These are phyloP conservation scores for Sminthurinus signatus DNA, from an alignment of 1,140 invertebrate species.

Conservation along the genomic window DNA sequence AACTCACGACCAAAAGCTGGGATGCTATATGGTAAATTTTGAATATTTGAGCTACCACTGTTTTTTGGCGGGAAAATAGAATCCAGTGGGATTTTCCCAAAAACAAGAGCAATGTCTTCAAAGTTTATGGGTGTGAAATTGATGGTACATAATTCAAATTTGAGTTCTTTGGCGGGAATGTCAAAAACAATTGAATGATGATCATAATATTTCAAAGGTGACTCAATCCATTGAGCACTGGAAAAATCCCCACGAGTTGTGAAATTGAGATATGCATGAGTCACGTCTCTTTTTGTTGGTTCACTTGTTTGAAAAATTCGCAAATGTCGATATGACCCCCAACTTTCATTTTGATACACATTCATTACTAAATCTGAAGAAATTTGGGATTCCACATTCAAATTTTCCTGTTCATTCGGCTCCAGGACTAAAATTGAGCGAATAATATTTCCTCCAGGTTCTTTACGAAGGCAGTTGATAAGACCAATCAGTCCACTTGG, in stretches of 20 bases:
- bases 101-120: no score
- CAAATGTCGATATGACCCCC: conserved; percentile 16
- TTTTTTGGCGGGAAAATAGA: no score
- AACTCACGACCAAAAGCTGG: conserved; percentile 90
- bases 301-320: not conserved
- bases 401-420: not conserved
- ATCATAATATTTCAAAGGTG: conserved; percentile 56
- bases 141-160: conserved; percentile 58
- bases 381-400: conserved; percentile 7
- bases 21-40: no score
- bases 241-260: conserved; percentile 82
- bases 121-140: conserved; percentile 83
- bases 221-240: conserved; percentile 90
- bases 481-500: not conserved
- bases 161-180: no score
- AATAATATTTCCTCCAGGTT: not conserved
- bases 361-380: conserved; percentile 36
- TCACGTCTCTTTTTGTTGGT: conserved; percentile 48
- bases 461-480: not conserved
- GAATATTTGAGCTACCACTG: no score
- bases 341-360: conserved; percentile 6
- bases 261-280: conserved; percentile 90
- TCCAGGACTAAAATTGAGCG: not conserved
- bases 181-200: no score
- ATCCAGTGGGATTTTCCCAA: no score